phyloP scores from a whole-genome alignment of 37 sponge, comb jelly and placozoan genomes.

The Aphrocallistes beatrix region DNA sequence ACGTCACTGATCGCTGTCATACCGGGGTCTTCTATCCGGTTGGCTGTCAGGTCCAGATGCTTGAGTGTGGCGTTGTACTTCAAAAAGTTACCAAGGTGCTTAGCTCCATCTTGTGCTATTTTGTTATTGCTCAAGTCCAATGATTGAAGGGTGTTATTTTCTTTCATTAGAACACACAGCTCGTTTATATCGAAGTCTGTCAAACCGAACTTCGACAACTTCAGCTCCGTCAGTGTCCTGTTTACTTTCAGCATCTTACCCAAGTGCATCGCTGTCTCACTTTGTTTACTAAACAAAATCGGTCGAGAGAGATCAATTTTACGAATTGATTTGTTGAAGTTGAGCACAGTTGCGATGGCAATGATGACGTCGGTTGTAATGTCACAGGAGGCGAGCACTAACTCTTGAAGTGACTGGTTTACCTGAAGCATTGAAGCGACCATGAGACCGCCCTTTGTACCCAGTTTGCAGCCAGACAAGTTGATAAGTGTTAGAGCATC shows the following conservation, averaged over 20 bases:
- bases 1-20: constrained; percentile 37
- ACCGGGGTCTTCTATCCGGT: constrained; percentile 69
- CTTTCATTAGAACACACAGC: constrained; percentile 33
- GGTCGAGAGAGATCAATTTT: constrained; percentile 57
- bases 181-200: constrained; percentile 52
- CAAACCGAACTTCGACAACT: constrained; percentile 55
- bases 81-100: constrained; percentile 35
- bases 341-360: constrained; percentile 76
- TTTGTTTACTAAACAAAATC: constrained; percentile 47
- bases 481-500: constrained; percentile 25
- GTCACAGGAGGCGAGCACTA: constrained; percentile 46
- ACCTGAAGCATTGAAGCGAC: constrained; percentile 76
- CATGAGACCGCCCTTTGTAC: constrained; percentile 41
- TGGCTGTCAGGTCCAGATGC: constrained; percentile 48
- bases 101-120: constrained; percentile 65
- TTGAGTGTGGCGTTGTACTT: constrained; percentile 34
- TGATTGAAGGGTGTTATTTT: constrained; percentile 39
- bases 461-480: constrained; percentile 56
- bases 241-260: constrained; percentile 69
- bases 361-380: constrained; percentile 57
- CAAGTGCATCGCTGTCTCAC: constrained; percentile 69
- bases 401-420: constrained; percentile 34
- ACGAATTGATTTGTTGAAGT: constrained; percentile 37
- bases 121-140: constrained; percentile 72
- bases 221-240: constrained; percentile 37